These are phyloP conservation scores for Microtus ochrogaster DNA, from an alignment of 2,113 vertebrate genomes.

Conservation along the genomic window DNA sequence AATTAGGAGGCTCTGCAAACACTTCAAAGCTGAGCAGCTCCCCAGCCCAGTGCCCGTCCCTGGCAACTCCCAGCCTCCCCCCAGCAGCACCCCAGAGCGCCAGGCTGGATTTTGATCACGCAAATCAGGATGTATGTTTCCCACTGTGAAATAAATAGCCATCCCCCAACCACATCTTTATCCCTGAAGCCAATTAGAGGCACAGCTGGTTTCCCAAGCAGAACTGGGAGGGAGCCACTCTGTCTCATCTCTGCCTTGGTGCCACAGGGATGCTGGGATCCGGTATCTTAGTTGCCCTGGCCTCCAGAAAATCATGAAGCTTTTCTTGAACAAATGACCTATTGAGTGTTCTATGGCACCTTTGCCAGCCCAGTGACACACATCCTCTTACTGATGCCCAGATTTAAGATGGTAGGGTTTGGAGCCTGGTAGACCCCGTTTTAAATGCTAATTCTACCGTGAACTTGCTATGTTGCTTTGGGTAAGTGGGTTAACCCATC, in stretches of 20 bases:
- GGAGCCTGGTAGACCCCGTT: background rate
- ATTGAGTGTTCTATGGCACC: background rate
- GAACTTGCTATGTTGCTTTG: background rate
- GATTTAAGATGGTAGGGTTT: background rate
- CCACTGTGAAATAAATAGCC: slow-evolving; percentile 72
- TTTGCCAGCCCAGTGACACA: background rate
- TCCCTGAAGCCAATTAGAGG: slow-evolving; percentile 62
- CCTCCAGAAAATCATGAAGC: background rate
- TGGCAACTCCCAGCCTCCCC: slow-evolving; percentile 40
- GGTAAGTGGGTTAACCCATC: background rate
- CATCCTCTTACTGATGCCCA: background rate
- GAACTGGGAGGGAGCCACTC: background rate
- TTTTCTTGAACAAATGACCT: slow-evolving; percentile 6
- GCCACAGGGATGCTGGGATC: background rate
- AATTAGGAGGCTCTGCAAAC: slow-evolving; percentile 71
- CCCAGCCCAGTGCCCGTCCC: slow-evolving; percentile 3
- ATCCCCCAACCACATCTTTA: slow-evolving; percentile 40
- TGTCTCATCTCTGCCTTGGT: background rate
- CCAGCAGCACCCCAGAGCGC: background rate
- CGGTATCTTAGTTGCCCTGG: background rate
- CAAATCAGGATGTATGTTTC: slow-evolving; percentile 66
- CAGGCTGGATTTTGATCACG: slow-evolving; percentile 64
- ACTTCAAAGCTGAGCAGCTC: slow-evolving; percentile 63
- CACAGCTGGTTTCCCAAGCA: slow-evolving; percentile 35
- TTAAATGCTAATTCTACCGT: background rate